Conservation (phyloP, 2,888 invertebrate species). For the Acanthacorydalis orientalis region DNA sequence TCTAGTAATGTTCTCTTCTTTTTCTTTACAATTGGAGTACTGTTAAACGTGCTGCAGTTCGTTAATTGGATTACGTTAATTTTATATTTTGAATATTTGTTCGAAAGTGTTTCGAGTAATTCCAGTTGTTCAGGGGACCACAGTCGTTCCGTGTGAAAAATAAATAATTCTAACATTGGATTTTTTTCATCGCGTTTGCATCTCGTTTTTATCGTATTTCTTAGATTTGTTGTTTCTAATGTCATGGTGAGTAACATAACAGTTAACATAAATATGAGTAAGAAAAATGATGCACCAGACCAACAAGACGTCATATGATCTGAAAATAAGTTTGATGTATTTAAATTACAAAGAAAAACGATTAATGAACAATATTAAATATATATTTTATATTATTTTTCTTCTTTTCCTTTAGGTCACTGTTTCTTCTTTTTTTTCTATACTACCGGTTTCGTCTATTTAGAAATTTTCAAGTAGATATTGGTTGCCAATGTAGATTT, state of each 20-base stretch:
- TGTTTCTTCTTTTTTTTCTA: too few species aligned
- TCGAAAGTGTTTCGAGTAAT: constrained; percentile 18
- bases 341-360: too few species aligned
- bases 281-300: constrained; percentile 10
- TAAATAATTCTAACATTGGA: neutral
- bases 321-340: constrained; percentile 9
- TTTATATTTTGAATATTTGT: constrained; percentile 18
- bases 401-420: too few species aligned
- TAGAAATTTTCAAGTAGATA: too few species aligned
- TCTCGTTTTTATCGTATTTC: constrained; percentile 14
- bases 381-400: too few species aligned
- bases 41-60: constrained; percentile 7
- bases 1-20: neutral
- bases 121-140: constrained; percentile 13
- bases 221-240: constrained; percentile 15
- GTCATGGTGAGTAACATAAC: constrained; percentile 10
- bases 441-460: too few species aligned
- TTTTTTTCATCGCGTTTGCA: neutral
- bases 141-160: neutral
- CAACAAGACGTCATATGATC: constrained; percentile 14
- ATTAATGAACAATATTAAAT: too few species aligned
- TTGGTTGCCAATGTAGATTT: too few species aligned
- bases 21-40: constrained; percentile 9
- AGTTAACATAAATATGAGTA: constrained; percentile 10
- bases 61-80: constrained; percentile 17